Conservation (phyloP, 2,888 invertebrate species). For the Apodemia duryi region DNA sequence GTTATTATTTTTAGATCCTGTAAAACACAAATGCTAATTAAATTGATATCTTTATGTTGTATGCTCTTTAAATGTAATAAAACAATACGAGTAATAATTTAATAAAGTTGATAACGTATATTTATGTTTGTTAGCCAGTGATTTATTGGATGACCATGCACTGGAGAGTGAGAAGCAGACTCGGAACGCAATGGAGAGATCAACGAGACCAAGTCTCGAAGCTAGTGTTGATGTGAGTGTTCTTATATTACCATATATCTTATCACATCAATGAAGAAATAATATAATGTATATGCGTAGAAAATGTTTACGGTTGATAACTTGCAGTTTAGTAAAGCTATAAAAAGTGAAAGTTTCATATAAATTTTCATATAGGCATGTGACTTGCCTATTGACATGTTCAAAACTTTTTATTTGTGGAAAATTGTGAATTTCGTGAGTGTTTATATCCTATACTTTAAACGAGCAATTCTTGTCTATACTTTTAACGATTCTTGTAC, state of each 20-base stretch:
- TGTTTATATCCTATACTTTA: too few relatives aligned
- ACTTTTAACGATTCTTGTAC: too few relatives aligned
- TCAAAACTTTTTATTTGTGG: too few relatives aligned
- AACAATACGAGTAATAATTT: slow-evolving; percentile 52
- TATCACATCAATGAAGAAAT: not conserved
- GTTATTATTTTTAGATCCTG: slow-evolving; percentile 40
- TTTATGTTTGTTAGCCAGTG: slow-evolving; percentile 69
- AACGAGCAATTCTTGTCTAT: too few relatives aligned
- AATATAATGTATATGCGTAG: not conserved
- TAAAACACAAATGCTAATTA: slow-evolving; percentile 36
- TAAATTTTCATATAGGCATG: too few relatives aligned
- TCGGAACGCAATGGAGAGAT: slow-evolving; percentile 61
- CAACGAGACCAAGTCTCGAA: slow-evolving; percentile 64
- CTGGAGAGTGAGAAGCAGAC: slow-evolving; percentile 64
- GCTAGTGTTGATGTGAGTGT: slow-evolving; percentile 73
- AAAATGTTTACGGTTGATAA: too few relatives aligned
- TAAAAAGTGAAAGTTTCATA: too few relatives aligned
- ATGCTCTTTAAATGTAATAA: slow-evolving; percentile 54
- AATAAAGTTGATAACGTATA: slow-evolving; percentile 63
- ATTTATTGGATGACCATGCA: slow-evolving; percentile 74
- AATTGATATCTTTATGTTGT: slow-evolving; percentile 58
- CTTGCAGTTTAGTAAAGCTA: too few relatives aligned
- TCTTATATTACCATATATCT: slow-evolving; percentile 3
- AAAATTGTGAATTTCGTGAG: too few relatives aligned
- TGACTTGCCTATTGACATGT: too few relatives aligned